Evolutionary conservation across 2,113 vertebrate genomes (phyloP).

Genomic region (Sander lucioperca): DNA sequence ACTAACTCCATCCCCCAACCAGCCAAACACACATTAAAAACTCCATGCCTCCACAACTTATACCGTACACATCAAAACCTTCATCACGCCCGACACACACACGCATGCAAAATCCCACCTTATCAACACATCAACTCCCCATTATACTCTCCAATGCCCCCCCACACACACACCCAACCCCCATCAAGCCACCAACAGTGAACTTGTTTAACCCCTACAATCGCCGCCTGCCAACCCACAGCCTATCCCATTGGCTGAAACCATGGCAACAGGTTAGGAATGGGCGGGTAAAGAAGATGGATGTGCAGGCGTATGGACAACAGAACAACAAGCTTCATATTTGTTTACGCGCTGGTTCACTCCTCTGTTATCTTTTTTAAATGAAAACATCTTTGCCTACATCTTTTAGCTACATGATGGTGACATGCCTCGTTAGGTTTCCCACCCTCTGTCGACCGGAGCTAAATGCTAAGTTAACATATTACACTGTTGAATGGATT

Average conservation of each 20-base stretch:
- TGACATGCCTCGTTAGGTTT: too few species aligned
- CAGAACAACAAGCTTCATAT: slow-evolving; percentile 40
- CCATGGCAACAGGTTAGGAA: slow-evolving; percentile 71
- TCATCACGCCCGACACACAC: not conserved
- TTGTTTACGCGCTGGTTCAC: not conserved
- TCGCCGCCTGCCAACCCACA: slow-evolving; percentile 33
- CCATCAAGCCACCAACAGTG: slow-evolving; percentile 49
- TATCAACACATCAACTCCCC: slow-evolving; percentile 38
- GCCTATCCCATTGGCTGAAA: slow-evolving; percentile 59
- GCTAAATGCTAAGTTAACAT: not conserved
- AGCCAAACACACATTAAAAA: slow-evolving; percentile 10
- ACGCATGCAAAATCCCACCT: slow-evolving; percentile 27
- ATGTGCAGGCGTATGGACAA: slow-evolving; percentile 42
- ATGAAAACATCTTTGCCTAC: not conserved
- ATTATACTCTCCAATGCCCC: slow-evolving; percentile 35
- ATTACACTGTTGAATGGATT: not conserved
- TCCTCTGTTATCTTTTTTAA: slow-evolving; percentile 1
- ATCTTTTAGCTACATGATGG: not conserved
- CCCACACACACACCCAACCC: slow-evolving; percentile 49
- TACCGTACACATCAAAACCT: not conserved
- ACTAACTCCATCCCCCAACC: not conserved
- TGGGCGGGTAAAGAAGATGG: slow-evolving; percentile 55
- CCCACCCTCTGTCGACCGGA: not conserved
- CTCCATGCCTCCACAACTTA: not conserved
- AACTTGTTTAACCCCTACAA: slow-evolving; percentile 58